Conservation (phyloP, 2,888 invertebrate species). For the Anarsia innoxiella region DNA sequence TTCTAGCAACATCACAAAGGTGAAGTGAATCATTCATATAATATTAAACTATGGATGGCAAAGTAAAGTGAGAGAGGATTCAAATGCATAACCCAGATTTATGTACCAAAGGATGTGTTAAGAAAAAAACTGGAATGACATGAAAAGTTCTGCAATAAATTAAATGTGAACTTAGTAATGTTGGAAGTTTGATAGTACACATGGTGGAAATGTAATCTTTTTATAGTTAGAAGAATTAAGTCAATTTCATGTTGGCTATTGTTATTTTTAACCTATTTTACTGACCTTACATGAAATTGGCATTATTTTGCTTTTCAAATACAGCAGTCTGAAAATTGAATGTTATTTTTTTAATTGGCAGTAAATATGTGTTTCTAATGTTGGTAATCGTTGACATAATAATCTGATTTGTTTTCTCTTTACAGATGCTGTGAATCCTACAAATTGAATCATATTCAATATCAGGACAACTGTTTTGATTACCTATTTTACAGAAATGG, state of each 20-base stretch:
- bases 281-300: constrained; percentile 1
- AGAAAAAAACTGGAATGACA: constrained; percentile 36
- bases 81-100: constrained; percentile 12
- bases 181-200: constrained; percentile 45
- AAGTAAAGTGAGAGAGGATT: constrained; percentile 46
- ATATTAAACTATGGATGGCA: constrained; percentile 59
- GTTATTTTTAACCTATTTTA: constrained; percentile 3
- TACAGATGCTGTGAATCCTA: constrained; percentile 38
- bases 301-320: constrained; percentile 18
- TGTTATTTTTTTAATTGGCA: neutral
- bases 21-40: too few relatives aligned
- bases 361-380: neutral
- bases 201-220: constrained; percentile 73
- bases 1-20: constrained; percentile 9
- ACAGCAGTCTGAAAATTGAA: constrained; percentile 1
- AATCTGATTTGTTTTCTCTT: too few relatives aligned
- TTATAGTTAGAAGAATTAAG: constrained; percentile 56
- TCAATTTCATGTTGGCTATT: constrained; percentile 5
- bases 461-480: constrained; percentile 4
- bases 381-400: neutral
- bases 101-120: too few relatives aligned
- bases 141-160: constrained; percentile 38
- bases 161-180: constrained; percentile 50
- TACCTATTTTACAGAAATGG: constrained; percentile 30
- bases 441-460: constrained; percentile 11